Evolutionary conservation across 2,797 vertebrate genomes (phyloP).

Genomic region (Mormyrus hasselquistii): DNA sequence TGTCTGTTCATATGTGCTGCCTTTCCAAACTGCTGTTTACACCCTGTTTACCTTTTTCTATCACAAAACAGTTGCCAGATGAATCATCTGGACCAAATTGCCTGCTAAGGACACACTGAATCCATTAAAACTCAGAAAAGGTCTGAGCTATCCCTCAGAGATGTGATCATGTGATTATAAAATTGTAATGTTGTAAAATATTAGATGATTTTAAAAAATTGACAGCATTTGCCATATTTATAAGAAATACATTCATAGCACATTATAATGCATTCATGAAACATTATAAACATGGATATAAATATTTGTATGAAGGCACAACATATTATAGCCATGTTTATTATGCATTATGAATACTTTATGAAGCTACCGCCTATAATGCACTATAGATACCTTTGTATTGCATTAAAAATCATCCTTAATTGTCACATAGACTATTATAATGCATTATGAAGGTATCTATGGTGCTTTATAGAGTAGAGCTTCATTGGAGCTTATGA

Average conservation of each 20-base stretch:
- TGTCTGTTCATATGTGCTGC: neutral
- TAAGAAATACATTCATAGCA: neutral
- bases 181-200: neutral
- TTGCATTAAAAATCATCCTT: neutral
- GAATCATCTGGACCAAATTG: neutral
- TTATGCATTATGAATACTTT: neutral
- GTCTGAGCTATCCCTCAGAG: neutral
- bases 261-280: neutral
- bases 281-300: neutral
- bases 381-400: neutral
- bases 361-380: neutral
- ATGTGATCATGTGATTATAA: neutral
- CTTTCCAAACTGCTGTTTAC: neutral
- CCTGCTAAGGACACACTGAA: neutral
- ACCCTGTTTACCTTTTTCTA: neutral
- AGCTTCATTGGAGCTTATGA: neutral
- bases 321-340: neutral
- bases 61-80: neutral
- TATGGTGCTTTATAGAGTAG: neutral
- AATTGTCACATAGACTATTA: neutral
- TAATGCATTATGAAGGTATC: neutral
- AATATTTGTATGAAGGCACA: neutral
- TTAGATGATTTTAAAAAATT: neutral
- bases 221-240: neutral
- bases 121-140: neutral